Base-by-base conservation (phyloP, 2,888 invertebrate species). In the Oxycera nigricornis region DNA sequence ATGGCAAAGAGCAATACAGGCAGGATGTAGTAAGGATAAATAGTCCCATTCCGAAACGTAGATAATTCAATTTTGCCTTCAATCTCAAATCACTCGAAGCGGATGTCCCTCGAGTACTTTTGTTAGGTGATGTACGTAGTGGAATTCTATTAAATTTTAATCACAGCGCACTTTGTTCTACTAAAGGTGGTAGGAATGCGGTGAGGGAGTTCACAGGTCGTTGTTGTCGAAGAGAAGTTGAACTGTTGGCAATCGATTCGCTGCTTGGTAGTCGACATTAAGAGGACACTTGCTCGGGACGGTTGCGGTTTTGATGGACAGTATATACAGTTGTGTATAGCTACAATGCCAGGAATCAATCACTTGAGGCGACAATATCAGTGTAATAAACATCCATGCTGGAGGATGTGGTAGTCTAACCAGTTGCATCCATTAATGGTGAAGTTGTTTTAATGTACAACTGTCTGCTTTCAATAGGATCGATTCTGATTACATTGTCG, bases 71-170 rank as follows among this genome's bases (percentile, higher is more conserved):
- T 76, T 76, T 75, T 72, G 57, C 72, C 73, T 46, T 59, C 76
- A 76, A 76, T 76, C 75, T 76, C 75, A 75, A 75, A 76, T 76
- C 76, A 76, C 76, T 76, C 52, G 76, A 59, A 76, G 76, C 76
- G 72, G 57, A 73, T 74, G 73, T 76, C 50, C 50, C 35, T 1
- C 39, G 17, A 22, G 70, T 17, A 52, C 70, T 70, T 70, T 70
- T 30, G 70, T 70, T 31, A 17, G 55, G 52, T 31, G 55, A 20
- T 46, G 22, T 70, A 55, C 52, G 35, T 14, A 35, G 70, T 30
- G 31, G 55, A 68, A 70, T 70, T 31, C 52, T 55, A 70, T 70
- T 70, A 70, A 70, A 70, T 70, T 70, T 70, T 70, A 70, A 70
- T 70, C 46, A 70, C 31, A 31, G n/a, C 30, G 35, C 24, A 52